Percentiles rank a stretch among this genome's conserved stretches.
Conservation (phyloP, 2,113 vertebrate genomes). For the Urocolius indicus region DNA sequence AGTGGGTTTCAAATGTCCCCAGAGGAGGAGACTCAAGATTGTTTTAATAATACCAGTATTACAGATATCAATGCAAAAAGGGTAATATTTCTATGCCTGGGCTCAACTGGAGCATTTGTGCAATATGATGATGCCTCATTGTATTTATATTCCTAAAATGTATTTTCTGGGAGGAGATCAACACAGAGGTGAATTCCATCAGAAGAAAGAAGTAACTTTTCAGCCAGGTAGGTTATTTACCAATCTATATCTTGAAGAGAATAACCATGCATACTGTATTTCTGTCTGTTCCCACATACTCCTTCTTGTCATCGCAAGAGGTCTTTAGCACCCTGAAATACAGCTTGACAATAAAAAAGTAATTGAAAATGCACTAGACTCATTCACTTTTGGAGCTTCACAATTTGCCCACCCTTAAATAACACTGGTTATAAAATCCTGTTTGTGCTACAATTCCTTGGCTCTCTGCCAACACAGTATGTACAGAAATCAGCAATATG, state of each 20-base stretch:
- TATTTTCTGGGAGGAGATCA: neutral
- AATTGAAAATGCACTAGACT: constrained; percentile 54
- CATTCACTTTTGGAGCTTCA: constrained; percentile 56
- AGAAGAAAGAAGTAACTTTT: neutral
- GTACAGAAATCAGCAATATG: constrained; percentile 48
- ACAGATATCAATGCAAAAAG: neutral
- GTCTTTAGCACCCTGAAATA: constrained; percentile 58
- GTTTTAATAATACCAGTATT: neutral
- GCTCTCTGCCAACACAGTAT: constrained; percentile 12
- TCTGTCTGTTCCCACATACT: constrained; percentile 6
- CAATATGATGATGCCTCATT: neutral
- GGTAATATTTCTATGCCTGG: neutral
- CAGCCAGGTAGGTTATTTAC: neutral
- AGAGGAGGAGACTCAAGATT: neutral
- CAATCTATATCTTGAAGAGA: constrained; percentile 9
- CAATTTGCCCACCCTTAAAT: constrained; percentile 63
- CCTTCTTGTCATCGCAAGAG: constrained; percentile 44
- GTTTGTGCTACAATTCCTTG: constrained; percentile 30
- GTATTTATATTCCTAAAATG: neutral
- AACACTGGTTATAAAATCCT: constrained; percentile 51
- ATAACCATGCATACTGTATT: neutral
- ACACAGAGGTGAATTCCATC: neutral
- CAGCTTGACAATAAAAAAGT: constrained; percentile 64
- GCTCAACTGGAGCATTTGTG: neutral
- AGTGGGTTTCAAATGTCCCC: too few relatives aligned